phyloP scores from a whole-genome alignment of 2,888 invertebrate genomes.

The Bedellia somnulentella region DNA sequence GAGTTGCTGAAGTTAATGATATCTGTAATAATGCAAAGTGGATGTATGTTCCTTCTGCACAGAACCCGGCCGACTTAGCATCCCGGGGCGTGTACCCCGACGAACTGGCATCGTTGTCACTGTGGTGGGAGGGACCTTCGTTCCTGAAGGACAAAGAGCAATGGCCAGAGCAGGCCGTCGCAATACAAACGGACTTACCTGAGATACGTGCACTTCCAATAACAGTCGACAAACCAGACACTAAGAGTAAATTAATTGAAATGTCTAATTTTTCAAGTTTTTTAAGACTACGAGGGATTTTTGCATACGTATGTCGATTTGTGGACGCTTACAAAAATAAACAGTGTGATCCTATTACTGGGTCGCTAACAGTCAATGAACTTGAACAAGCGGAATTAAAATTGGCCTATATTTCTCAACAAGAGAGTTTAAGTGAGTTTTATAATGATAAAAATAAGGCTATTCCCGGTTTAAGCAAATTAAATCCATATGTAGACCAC shows the following conservation, averaged over 20 bases:
- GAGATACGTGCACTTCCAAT: too few relatives aligned
- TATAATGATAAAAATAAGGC: background rate
- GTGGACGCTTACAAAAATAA: background rate
- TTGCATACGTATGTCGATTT: background rate
- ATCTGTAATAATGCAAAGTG: too few relatives aligned
- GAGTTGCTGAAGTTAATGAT: too few relatives aligned
- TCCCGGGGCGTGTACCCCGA: too few relatives aligned
- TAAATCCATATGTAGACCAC: constrained; percentile 1
- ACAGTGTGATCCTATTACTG: too few relatives aligned
- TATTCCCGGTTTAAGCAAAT: background rate
- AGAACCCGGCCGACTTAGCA: too few relatives aligned
- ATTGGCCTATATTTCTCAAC: background rate
- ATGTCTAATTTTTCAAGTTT: background rate
- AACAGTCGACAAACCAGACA: background rate
- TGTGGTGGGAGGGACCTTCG: too few relatives aligned
- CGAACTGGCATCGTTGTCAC: too few relatives aligned
- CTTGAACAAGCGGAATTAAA: background rate
- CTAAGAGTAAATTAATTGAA: background rate
- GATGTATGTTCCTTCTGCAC: too few relatives aligned
- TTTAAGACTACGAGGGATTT: background rate
- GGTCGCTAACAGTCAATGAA: background rate
- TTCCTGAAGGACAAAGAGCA: too few relatives aligned
- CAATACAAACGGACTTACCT: too few relatives aligned
- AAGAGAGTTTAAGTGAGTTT: background rate
- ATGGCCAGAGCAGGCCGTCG: too few relatives aligned